A percentile compares a stretch with the other conserved stretches of the same genome.
Evolutionary conservation across 2,797 vertebrate species (phyloP).

Genomic region (Sebastes steindachneri): DNA sequence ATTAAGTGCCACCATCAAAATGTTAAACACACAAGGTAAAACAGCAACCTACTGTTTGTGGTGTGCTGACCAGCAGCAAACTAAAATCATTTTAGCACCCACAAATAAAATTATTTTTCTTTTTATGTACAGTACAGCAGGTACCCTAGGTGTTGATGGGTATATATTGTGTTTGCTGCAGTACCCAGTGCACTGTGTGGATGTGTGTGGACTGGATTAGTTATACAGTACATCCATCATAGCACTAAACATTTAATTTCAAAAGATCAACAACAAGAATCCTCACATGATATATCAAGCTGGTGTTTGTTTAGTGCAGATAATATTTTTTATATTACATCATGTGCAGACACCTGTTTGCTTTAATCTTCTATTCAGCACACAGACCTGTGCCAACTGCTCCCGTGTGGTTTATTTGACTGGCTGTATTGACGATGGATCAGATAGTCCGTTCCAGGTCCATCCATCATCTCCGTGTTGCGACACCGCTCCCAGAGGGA

Average conservation of each 20-base stretch:
- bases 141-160: fast-evolving
- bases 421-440: conserved; percentile 1
- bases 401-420: conserved; percentile 1
- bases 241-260: background rate
- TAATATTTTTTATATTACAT: background rate
- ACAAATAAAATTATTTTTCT: background rate
- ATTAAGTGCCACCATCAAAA: background rate
- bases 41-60: background rate
- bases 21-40: background rate
- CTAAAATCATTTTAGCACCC: background rate
- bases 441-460: conserved; percentile 19
- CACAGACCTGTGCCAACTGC: conserved; percentile 8
- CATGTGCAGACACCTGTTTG: background rate
- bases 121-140: background rate
- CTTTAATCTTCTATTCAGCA: conserved; percentile 1
- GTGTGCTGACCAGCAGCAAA: background rate
- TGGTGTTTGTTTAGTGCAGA: background rate
- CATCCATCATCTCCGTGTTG: conserved; percentile 53
- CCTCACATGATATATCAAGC: background rate
- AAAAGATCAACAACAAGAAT: background rate
- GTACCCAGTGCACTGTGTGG: background rate
- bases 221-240: background rate
- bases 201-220: background rate
- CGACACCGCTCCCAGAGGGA: conserved; percentile 37
- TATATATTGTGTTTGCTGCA: background rate